Percentiles rank a stretch among this genome's conserved stretches.
Conservation (phyloP, 2,888 invertebrate genomes). For the Byasa hedistus region DNA sequence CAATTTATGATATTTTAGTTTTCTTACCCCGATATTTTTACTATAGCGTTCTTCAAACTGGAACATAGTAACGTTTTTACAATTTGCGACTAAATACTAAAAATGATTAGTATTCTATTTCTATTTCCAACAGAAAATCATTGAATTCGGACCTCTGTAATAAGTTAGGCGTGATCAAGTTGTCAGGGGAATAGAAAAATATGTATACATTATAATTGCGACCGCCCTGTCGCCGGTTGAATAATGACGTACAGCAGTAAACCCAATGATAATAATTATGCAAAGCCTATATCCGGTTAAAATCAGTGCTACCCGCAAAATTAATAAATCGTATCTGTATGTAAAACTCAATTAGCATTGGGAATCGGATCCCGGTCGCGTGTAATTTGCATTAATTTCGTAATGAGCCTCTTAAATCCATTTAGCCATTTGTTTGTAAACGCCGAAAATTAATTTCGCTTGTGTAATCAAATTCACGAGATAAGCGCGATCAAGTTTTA, state of each 20-base stretch:
- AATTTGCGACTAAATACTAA: no score
- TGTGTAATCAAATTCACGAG: background rate
- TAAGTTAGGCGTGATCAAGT: no score
- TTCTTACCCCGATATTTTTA: no score
- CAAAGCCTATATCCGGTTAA: background rate
- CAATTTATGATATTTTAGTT: no score
- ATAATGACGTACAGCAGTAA: background rate
- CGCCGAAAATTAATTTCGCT: background rate
- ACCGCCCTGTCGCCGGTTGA: background rate
- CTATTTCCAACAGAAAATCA: no score
- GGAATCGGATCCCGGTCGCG: conserved; percentile 20
- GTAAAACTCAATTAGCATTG: conserved; percentile 27
- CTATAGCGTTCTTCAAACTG: no score
- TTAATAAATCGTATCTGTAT: conserved; percentile 20
- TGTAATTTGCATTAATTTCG: conserved; percentile 29
- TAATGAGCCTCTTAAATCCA: conserved; percentile 25
- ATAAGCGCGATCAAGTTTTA: background rate
- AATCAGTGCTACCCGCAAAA: conserved; percentile 14
- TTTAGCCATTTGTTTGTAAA: conserved; percentile 17
- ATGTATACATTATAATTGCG: no score
- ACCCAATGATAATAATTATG: background rate
- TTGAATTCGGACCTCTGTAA: no score
- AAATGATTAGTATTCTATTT: no score
- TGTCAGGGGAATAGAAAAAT: no score
- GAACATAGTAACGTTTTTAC: no score